Evolutionary conservation across 92 coral and sea anemone genomes (phyloP).

Genomic region (Siderastrea radians): DNA sequence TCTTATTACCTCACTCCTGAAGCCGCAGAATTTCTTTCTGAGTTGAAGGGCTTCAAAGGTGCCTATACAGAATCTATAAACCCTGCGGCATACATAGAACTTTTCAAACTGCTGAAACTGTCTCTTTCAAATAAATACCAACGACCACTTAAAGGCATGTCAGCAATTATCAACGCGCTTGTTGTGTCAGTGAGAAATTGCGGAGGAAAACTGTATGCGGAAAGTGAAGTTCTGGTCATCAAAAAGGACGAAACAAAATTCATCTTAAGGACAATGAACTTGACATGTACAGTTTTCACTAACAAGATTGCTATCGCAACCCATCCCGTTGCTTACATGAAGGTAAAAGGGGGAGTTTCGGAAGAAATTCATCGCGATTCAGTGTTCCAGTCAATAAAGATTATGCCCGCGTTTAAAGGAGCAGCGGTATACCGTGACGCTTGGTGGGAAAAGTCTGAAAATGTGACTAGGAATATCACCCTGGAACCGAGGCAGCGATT

Average conservation of each 20-base stretch:
- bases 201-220: conserved; percentile 74
- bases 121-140: conserved; percentile 59
- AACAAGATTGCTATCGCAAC: conserved; percentile 71
- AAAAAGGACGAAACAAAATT: conserved; percentile 34
- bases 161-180: conserved; percentile 66
- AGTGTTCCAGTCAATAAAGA: conserved; percentile 79
- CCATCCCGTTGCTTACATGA: conserved; percentile 70
- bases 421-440: conserved; percentile 84
- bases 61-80: conserved; percentile 85
- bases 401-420: conserved; percentile 87
- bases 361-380: conserved; percentile 61
- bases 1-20: conserved; percentile 80
- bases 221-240: conserved; percentile 62
- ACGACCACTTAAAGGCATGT: conserved; percentile 85
- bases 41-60: conserved; percentile 83
- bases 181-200: conserved; percentile 47
- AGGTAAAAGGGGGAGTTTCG: conserved; percentile 71
- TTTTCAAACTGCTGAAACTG: conserved; percentile 63
- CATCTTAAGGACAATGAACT: conserved; percentile 52
- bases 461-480: conserved; percentile 44
- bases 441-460: conserved; percentile 77
- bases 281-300: conserved; percentile 61
- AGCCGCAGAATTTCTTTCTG: conserved; percentile 86
- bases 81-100: conserved; percentile 80
- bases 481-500: conserved; percentile 82